These are phyloP conservation scores for Campopleginae sp. DNA, from an alignment of 2,888 invertebrate genomes.

Conservation along the genomic window DNA sequence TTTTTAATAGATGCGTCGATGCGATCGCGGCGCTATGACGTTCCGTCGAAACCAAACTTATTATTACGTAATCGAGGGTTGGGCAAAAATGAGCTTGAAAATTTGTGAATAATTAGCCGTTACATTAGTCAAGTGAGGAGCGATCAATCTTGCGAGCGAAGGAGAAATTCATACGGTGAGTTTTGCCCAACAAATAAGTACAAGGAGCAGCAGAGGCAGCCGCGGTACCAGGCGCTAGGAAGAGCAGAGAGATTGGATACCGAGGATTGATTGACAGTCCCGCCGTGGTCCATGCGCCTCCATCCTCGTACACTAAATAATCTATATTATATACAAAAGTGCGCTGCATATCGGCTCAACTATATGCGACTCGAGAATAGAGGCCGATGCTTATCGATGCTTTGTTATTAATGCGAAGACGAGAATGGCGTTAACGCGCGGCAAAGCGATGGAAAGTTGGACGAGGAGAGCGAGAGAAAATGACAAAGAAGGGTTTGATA, in stretches of 20 bases:
- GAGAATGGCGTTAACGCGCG: constrained; percentile 23
- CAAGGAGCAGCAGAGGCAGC: constrained; percentile 9
- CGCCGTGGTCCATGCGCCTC: not conserved
- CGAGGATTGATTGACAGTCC: constrained; percentile 38
- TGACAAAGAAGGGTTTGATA: constrained; percentile 17
- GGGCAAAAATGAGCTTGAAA: constrained; percentile 7
- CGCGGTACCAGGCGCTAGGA: constrained; percentile 3
- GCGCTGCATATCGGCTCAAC: constrained; percentile 22
- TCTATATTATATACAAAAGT: constrained; percentile 4
- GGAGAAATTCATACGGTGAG: constrained; percentile 42
- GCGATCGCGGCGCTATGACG: constrained; percentile 34
- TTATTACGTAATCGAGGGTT: constrained; percentile 42
- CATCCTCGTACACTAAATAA: not conserved
- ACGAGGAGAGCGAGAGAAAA: not conserved
- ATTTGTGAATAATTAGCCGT: constrained; percentile 48
- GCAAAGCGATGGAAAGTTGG: not conserved
- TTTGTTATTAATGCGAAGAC: constrained; percentile 63
- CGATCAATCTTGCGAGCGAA: constrained; percentile 40
- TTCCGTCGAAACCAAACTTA: constrained; percentile 44
- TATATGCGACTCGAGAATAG: constrained; percentile 51
- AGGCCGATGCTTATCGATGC: constrained; percentile 57
- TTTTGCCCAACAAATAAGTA: constrained; percentile 6
- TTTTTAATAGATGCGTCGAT: constrained; percentile 51
- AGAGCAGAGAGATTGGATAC: constrained; percentile 13
- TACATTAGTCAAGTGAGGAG: constrained; percentile 24